phyloP scores from a whole-genome alignment of 2,113 vertebrate genomes.

The Megaleporinus macrocephalus region DNA sequence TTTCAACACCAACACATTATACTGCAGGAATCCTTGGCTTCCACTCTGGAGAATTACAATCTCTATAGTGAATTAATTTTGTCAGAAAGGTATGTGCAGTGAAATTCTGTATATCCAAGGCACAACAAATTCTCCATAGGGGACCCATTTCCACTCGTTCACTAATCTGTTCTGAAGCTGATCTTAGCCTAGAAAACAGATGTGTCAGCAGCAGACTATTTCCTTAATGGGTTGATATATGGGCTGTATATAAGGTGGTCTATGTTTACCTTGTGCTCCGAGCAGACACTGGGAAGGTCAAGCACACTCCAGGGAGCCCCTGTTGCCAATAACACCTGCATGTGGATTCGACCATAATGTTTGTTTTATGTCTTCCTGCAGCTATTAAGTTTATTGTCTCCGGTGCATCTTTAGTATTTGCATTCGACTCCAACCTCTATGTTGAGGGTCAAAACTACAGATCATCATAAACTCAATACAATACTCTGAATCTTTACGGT shows the following conservation, averaged over 20 bases:
- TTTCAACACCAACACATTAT: background rate
- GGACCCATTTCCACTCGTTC: background rate
- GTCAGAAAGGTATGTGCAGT: background rate
- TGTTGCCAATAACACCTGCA: constrained; percentile 1
- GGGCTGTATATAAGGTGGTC: background rate
- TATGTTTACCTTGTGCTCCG: background rate
- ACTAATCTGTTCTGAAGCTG: background rate
- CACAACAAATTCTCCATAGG: background rate
- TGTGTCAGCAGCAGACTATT: background rate
- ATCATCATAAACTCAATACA: background rate
- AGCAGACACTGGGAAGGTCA: constrained; percentile 6
- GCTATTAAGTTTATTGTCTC: background rate
- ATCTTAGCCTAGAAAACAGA: background rate
- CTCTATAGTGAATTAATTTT: background rate
- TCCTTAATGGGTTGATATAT: background rate
- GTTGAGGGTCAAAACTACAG: background rate
- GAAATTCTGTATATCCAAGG: background rate
- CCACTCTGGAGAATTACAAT: background rate
- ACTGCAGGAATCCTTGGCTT: background rate
- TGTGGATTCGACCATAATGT: background rate
- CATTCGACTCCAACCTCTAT: background rate
- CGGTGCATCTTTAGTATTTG: background rate
- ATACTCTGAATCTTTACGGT: too few relatives aligned
- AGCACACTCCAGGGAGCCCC: constrained; percentile 9
- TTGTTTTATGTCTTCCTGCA: constrained; percentile 19